phyloP scores from a whole-genome alignment of 2,113 vertebrate genomes.

The Triplophysa siluroides region DNA sequence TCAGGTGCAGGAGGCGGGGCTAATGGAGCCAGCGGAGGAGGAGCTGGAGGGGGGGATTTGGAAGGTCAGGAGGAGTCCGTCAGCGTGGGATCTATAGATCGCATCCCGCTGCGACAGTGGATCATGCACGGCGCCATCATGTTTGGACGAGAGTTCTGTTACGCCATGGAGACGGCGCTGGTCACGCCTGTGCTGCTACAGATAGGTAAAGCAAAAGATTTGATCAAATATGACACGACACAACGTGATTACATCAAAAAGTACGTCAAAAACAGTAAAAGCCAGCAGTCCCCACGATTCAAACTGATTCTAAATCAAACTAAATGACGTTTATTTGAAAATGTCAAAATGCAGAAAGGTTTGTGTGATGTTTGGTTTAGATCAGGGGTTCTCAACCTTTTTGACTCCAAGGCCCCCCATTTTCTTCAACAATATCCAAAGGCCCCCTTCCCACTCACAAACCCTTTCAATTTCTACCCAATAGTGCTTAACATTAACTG shows the following conservation, averaged over 20 bases:
- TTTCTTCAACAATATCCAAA: too few relatives aligned
- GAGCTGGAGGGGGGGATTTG: slow-evolving; percentile 48
- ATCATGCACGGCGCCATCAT: slow-evolving; percentile 97
- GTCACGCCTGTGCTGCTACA: slow-evolving; percentile 94
- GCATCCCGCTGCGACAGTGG: slow-evolving; percentile 89
- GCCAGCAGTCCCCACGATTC: too few relatives aligned
- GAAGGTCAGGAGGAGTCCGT: slow-evolving; percentile 80
- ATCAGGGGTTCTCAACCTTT: too few relatives aligned
- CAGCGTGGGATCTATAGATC: slow-evolving; percentile 88
- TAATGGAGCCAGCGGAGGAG: slow-evolving; percentile 5
- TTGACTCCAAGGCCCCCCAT: too few relatives aligned
- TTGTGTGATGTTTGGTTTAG: too few relatives aligned
- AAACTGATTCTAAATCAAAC: too few relatives aligned
- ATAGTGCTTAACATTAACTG: too few relatives aligned
- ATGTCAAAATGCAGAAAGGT: too few relatives aligned
- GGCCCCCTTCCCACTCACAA: too few relatives aligned
- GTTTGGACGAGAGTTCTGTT: slow-evolving; percentile 99
- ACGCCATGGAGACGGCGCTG: slow-evolving; percentile 97
- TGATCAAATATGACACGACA: neutral
- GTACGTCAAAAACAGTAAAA: too few relatives aligned
- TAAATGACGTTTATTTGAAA: too few relatives aligned
- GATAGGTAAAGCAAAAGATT: slow-evolving; percentile 77
- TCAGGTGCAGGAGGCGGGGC: slow-evolving; percentile 20
- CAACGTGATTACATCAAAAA: neutral
- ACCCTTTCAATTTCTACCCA: too few relatives aligned